Base-by-base conservation (phyloP, 2,888 invertebrate species). In the Hemithea aestivaria region DNA sequence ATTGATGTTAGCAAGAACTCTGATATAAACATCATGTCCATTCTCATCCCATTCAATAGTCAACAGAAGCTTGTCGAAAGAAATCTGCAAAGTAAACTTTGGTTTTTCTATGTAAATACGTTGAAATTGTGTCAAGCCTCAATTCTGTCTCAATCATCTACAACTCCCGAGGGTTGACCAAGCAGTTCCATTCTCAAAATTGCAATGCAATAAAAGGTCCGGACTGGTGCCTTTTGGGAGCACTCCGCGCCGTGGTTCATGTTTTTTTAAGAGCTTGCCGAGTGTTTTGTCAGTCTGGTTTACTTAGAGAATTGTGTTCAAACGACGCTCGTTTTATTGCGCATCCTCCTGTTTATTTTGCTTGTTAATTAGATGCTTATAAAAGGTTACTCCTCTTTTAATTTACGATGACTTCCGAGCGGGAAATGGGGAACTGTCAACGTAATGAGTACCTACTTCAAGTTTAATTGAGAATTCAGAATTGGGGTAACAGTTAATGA, bases 141-240 rank as follows among this genome's bases (percentile, higher is more conserved):
- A 65, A 68, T 70, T 72, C 71, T 66, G 55, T 41, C 33, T 34
- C 8, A 1, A n/a, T 10, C 10, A n/a, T 10, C 10, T 29, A 21
- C 28, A 22, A 35, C 21, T 30, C 62, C 60, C 12, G 1, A 54
- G 58, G 67, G 64, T 35, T 34, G 44, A 44, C 49, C 44, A 49
- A 49, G 42, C 56, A 58, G 57, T 71, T 73, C 73, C 71, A 77
- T 77, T 76, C 73, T 67, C 58, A 66, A 75, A 78, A 77, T 78
- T 77, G 73, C 76, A 65, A 64, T 55, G 58, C 65, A 52, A 68
- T 70, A 66, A 71, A 64, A 50, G 45, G 40, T 42, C 42, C 49
- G 41, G 45, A 50, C 46, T 44, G 48, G 38, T 48, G 53, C 55
- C 65, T 62, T 55, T 46, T 27, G 63, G 63, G 62, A 64, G 44